phyloP scores from a whole-genome alignment of 2,888 invertebrate species.

The Cataglyphis altisquamis region DNA sequence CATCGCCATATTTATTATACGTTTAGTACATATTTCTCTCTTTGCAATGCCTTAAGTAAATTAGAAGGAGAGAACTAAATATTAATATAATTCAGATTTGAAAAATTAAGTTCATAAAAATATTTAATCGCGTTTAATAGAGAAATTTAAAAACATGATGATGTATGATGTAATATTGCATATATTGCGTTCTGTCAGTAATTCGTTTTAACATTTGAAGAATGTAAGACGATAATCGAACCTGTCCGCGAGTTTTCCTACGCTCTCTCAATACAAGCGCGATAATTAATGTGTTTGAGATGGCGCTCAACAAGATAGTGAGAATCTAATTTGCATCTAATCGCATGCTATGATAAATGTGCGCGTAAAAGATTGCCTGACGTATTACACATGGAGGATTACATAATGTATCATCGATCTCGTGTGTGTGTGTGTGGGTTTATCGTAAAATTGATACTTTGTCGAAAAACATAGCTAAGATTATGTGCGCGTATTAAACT shows the following conservation, averaged over 20 bases:
- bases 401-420: background rate
- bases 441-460: background rate
- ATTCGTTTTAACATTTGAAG: constrained; percentile 22
- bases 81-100: background rate
- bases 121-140: background rate
- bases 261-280: background rate
- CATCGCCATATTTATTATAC: background rate
- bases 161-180: background rate
- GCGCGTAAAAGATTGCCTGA: constrained; percentile 6
- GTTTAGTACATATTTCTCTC: background rate
- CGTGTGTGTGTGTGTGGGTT: no score
- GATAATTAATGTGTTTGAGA: constrained; percentile 36
- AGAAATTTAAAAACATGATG: background rate
- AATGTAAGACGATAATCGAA: constrained; percentile 22
- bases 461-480: background rate
- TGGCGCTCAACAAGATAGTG: constrained; percentile 19
- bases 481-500: background rate
- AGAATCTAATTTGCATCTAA: constrained; percentile 31
- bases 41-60: constrained; percentile 20
- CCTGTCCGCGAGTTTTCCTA: constrained; percentile 12
- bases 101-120: background rate
- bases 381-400: background rate
- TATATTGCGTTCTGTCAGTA: constrained; percentile 10
- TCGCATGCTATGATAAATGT: background rate
- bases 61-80: background rate